These are phyloP conservation scores for Microcebus griseorufus DNA, from an alignment of 2,113 vertebrate genomes.

Conservation along the genomic window DNA sequence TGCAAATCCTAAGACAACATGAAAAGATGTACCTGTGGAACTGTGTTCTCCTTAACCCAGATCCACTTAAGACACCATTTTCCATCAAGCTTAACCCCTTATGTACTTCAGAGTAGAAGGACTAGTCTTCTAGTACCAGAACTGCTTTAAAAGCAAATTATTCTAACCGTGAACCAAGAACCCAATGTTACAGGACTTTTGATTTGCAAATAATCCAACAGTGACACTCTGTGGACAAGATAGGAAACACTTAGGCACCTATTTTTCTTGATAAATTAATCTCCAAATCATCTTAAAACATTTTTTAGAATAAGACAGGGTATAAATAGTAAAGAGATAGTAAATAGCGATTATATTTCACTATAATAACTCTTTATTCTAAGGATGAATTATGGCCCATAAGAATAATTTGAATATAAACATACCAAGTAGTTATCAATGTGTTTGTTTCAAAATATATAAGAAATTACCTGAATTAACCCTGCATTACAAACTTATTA, in stretches of 20 bases:
- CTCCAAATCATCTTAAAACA: neutral
- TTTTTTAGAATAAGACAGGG: constrained; percentile 35
- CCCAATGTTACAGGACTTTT: neutral
- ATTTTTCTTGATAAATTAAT: constrained; percentile 44
- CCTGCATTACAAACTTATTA: neutral
- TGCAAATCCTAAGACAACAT: neutral
- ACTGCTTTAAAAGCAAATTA: constrained; percentile 44
- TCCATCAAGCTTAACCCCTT: neutral
- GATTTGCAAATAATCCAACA: constrained; percentile 60
- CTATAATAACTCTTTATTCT: constrained; percentile 15
- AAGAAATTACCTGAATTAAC: neutral
- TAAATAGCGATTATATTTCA: neutral
- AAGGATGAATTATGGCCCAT: neutral
- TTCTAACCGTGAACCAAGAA: constrained; percentile 43
- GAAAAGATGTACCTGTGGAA: constrained; percentile 34
- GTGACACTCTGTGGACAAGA: constrained; percentile 79
- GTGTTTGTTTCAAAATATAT: neutral
- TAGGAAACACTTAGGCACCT: neutral
- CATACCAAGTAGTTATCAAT: constrained; percentile 13
- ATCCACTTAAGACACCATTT: neutral
- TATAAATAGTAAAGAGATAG: neutral
- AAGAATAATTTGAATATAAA: constrained; percentile 38
- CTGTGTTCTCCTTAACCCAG: constrained; percentile 38
- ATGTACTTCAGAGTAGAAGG: constrained; percentile 12
- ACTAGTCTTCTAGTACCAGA: constrained; percentile 7